phyloP scores from a whole-genome alignment of 2,888 invertebrate species.

The Homarus gammarus region DNA sequence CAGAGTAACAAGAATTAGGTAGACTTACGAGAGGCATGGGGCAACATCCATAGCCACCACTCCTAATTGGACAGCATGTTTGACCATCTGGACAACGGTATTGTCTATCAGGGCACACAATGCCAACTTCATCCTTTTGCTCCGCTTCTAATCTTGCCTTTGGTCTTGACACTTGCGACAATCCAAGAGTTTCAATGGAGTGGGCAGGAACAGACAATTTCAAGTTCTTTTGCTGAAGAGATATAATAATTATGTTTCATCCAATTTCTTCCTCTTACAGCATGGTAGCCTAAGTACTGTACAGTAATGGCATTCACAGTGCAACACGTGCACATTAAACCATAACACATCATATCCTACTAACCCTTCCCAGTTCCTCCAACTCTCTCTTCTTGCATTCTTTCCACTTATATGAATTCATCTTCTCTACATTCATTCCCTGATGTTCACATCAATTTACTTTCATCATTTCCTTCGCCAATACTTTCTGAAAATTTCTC shows the following conservation, averaged over 20 bases:
- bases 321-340: too few relatives aligned
- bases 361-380: too few relatives aligned
- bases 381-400: too few relatives aligned
- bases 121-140: neutral
- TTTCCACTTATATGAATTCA: too few relatives aligned
- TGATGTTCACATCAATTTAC: too few relatives aligned
- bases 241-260: neutral
- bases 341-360: too few relatives aligned
- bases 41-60: slow-evolving; percentile 55
- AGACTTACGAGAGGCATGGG: slow-evolving; percentile 36
- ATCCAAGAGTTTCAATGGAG: neutral
- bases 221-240: slow-evolving; percentile 20
- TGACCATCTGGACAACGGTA: slow-evolving; percentile 31
- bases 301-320: too few relatives aligned
- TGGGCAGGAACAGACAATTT: slow-evolving; percentile 18
- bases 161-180: neutral
- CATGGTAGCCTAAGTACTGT: too few relatives aligned
- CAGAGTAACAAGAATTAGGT: too few relatives aligned
- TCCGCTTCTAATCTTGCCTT: neutral
- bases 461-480: too few relatives aligned
- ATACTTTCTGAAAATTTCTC: too few relatives aligned
- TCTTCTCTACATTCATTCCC: too few relatives aligned
- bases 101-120: slow-evolving; percentile 41
- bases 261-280: neutral
- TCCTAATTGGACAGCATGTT: slow-evolving; percentile 39